These are phyloP conservation scores for Psephotus haematonotus DNA, from an alignment of 2,113 vertebrate genomes.

Conservation along the genomic window DNA sequence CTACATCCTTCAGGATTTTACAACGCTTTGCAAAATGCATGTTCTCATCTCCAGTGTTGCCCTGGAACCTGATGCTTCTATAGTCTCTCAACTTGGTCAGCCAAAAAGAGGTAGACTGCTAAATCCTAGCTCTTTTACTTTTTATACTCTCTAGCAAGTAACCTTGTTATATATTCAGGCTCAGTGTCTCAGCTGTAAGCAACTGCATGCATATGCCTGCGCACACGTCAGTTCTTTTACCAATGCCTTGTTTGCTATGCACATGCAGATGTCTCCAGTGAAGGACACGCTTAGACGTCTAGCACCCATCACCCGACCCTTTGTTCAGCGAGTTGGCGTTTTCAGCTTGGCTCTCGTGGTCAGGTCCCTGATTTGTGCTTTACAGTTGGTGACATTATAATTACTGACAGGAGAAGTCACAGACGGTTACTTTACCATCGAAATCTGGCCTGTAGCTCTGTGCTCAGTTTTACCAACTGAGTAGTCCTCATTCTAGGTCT, in stretches of 20 bases:
- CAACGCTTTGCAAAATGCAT: not conserved
- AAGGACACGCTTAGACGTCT: not conserved
- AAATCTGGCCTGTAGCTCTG: not conserved
- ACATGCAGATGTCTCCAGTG: not conserved
- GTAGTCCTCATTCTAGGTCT: not conserved
- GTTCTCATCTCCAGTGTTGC: not conserved
- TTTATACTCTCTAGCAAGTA: not conserved
- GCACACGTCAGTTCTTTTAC: fast-evolving
- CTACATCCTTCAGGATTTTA: not conserved
- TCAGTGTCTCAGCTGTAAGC: not conserved
- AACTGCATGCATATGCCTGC: not conserved
- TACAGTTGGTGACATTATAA: not conserved
- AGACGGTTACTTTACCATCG: not conserved
- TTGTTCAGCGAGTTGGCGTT: fast-evolving
- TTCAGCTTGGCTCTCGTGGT: not conserved
- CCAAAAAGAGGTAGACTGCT: not conserved
- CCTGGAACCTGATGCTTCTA: not conserved
- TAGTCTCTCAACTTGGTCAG: not conserved
- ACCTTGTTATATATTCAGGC: not conserved
- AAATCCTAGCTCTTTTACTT: not conserved
- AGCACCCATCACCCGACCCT: not conserved
- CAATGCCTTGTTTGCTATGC: not conserved
- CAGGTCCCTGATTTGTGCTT: fast-evolving
- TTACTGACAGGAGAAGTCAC: not conserved
- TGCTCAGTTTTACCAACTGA: not conserved